These are phyloP conservation scores for Botrylloides violaceus DNA, from an alignment of 23 tunicate genomes.

Conservation along the genomic window DNA sequence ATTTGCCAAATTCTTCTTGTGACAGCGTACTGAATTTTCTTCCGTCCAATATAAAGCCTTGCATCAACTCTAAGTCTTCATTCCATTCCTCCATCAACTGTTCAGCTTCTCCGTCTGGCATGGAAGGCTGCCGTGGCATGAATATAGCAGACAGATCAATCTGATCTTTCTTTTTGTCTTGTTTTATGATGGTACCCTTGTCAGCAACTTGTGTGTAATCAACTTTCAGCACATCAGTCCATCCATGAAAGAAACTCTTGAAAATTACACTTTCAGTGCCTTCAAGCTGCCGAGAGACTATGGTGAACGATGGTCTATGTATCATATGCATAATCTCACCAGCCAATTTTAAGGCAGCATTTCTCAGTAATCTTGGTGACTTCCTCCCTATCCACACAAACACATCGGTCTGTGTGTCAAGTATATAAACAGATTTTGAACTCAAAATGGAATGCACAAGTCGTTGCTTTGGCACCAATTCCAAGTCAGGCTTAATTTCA, in stretches of 20 bases:
- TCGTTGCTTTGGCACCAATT: constrained; percentile 57
- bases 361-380: constrained; percentile 85
- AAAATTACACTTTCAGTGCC: constrained; percentile 92
- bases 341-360: constrained; percentile 97
- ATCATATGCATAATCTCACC: constrained; percentile 70
- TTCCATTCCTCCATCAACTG: constrained; percentile 96
- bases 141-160: constrained; percentile 93
- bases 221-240: constrained; percentile 96
- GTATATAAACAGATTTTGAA: constrained; percentile 86
- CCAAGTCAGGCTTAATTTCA: constrained; percentile 47
- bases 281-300: constrained; percentile 87
- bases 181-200: constrained; percentile 28
- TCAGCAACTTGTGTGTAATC: constrained; percentile 77
- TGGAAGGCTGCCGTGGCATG: constrained; percentile 83
- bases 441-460: constrained; percentile 62
- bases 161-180: constrained; percentile 48
- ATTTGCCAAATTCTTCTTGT: constrained; percentile 88
- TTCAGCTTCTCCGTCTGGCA: constrained; percentile 64
- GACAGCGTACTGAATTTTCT: constrained; percentile 88
- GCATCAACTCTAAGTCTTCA: constrained; percentile 96
- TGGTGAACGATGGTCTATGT: constrained; percentile 72
- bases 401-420: constrained; percentile 86
- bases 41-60: constrained; percentile 89
- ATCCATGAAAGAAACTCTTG: constrained; percentile 76
- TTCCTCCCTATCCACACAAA: constrained; percentile 96